These are phyloP conservation scores for Phaonia tiefii DNA, from an alignment of 2,888 invertebrate species.

Conservation along the genomic window DNA sequence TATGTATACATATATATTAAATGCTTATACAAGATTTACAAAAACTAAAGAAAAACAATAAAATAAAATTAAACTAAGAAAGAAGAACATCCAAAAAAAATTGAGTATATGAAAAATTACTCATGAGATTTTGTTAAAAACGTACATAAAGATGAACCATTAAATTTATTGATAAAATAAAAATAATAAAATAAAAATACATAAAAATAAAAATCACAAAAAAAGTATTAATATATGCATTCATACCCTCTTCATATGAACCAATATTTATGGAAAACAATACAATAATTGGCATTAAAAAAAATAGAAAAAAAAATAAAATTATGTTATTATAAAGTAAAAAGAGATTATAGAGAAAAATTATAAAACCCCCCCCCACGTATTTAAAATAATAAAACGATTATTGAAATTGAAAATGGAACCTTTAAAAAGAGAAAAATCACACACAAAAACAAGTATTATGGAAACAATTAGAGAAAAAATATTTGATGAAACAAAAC, in stretches of 20 bases:
- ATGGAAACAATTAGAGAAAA: constrained; percentile 55
- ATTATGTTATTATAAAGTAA: constrained; percentile 37
- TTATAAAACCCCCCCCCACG: too few relatives aligned
- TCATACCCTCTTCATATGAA: constrained; percentile 23
- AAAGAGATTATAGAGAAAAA: constrained; percentile 21
- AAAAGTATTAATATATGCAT: neutral
- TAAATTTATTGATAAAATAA: constrained; percentile 17
- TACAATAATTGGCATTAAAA: constrained; percentile 62
- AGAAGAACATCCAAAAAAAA: neutral
- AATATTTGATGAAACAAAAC: constrained; percentile 29
- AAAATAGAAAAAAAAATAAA: constrained; percentile 1
- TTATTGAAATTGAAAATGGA: constrained; percentile 43
- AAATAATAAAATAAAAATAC: constrained; percentile 17
- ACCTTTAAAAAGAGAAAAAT: constrained; percentile 38
- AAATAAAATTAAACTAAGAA: too few relatives aligned
- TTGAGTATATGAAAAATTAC: constrained; percentile 30
- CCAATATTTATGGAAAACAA: constrained; percentile 50
- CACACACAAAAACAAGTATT: constrained; percentile 56
- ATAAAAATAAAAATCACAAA: neutral
- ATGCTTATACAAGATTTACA: constrained; percentile 56
- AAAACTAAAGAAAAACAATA: constrained; percentile 30
- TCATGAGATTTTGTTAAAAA: constrained; percentile 52
- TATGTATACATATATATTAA: too few relatives aligned
- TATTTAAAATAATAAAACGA: constrained; percentile 23
- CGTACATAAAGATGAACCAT: constrained; percentile 15